Conservation (phyloP, 2,113 vertebrate genomes). For the Serilophus lunatus region DNA sequence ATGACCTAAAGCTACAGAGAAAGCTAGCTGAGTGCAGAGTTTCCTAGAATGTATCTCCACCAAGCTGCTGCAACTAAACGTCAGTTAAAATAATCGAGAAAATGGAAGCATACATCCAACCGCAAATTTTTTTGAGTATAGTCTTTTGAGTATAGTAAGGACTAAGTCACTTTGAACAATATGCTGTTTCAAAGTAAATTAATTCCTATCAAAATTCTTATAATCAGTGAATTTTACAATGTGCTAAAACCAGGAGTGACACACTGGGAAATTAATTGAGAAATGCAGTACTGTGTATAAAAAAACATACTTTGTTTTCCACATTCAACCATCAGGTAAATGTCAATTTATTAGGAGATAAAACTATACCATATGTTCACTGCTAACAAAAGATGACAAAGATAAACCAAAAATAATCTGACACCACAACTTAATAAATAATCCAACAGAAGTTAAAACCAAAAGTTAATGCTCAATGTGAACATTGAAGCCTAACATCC, state of each 20-base stretch:
- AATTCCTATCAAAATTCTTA: neutral
- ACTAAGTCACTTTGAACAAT: neutral
- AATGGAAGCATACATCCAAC: neutral
- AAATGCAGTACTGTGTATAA: neutral
- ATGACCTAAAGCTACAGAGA: conserved; percentile 25
- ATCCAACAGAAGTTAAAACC: neutral
- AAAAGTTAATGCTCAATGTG: neutral
- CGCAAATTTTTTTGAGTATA: neutral
- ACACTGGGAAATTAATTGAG: neutral
- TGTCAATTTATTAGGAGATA: neutral
- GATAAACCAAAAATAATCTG: neutral
- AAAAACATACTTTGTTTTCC: neutral
- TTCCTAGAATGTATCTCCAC: neutral
- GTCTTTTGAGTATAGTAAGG: neutral
- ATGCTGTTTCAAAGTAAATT: neutral
- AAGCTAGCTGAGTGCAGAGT: neutral
- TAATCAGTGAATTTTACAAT: neutral
- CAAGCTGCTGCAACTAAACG: neutral
- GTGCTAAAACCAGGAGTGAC: neutral
- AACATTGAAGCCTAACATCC: neutral
- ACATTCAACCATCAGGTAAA: neutral
- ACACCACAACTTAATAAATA: neutral
- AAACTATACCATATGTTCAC: neutral
- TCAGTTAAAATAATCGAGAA: neutral
- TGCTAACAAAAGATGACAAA: neutral